Evolutionary conservation across 2,888 invertebrate species (phyloP).

Genomic region (Macrophya annulata): DNA sequence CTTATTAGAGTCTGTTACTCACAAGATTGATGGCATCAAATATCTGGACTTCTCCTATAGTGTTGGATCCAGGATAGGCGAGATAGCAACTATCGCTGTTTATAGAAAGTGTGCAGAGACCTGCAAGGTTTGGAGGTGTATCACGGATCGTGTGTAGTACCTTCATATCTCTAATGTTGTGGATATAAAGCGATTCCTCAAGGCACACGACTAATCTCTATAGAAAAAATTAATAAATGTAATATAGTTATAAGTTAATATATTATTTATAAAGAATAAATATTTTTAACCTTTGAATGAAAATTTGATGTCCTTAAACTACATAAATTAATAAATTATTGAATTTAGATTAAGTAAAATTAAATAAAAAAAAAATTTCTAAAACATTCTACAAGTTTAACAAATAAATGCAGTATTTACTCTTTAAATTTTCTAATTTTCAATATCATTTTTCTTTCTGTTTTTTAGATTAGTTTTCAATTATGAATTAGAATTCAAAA

Average conservation of each 20-base stretch:
- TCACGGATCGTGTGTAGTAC: conserved; percentile 98
- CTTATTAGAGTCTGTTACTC: conserved; percentile 71
- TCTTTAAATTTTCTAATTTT: background rate
- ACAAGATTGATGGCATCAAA: conserved; percentile 96
- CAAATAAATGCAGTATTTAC: background rate
- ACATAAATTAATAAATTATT: too few relatives aligned
- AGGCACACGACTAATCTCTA: conserved; percentile 97
- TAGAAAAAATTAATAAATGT: conserved; percentile 61
- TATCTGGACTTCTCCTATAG: conserved; percentile 97
- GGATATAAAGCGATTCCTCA: conserved; percentile 98
- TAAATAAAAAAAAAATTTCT: too few relatives aligned
- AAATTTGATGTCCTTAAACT: too few relatives aligned
- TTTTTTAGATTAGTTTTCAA: background rate
- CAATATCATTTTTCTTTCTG: background rate
- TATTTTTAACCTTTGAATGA: too few relatives aligned
- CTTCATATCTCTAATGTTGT: conserved; percentile 99
- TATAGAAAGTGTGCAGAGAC: conserved; percentile 94
- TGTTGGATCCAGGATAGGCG: conserved; percentile 97
- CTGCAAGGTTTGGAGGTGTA: conserved; percentile 97
- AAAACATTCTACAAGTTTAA: too few relatives aligned
- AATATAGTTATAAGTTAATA: background rate
- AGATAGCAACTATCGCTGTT: conserved; percentile 95
- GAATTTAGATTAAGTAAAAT: too few relatives aligned
- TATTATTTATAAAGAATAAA: background rate
- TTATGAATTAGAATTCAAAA: background rate